Evolutionary conservation across 2,797 vertebrate species (phyloP), one percentile per base, ranked within the genome.

Genomic region (Capromys pilorides): DNA sequence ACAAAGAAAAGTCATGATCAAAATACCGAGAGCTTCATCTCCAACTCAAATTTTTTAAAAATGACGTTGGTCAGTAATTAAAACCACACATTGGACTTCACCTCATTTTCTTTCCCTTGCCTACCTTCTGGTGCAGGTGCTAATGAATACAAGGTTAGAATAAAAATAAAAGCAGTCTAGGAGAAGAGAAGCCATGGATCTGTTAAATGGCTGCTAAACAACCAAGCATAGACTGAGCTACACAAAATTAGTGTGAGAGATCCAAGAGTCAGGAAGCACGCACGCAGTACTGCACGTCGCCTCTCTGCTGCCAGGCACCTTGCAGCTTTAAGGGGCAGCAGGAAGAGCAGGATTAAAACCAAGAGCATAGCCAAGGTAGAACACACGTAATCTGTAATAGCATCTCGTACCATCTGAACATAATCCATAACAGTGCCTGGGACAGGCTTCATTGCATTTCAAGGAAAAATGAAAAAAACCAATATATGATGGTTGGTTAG

Each of bases 61-160:
- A 80, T 66, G 41, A 84, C 28, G 45, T 86, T 45, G 1, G 62
- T 85, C 19, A n/a, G 51, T 33, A 59, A 73, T 90, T 93, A 64
- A 73, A 82, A 88, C 41, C 93, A 51, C 22, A 83, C 31, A 73
- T 96, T 82, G 93, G 80, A 82, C 75, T 90, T 90, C 93, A 95
- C 91, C 94, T 96, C 96, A 96, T 97, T 97, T 95, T 96, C 92
- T 88, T 91, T 88, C 61, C 94, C 80, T 86, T 92, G 91, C 93
- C 94, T 95, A 96, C 95, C 95, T 96, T 97, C 97, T 96, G 94
- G 97, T 95, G 95, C 79, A 95, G 93, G 93, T 80, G 95, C 97
- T 93, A 96, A 96, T 91, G 94, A 97, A 93, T 49, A 82, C 21
- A 57, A 95, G 95, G 95, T 96, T 96, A 96, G 91, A 18, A 6